Percentiles rank a stretch among this genome's conserved stretches.
These are phyloP conservation scores for Siniperca obscura DNA, from an alignment of 2,797 vertebrate species.

Conservation along the genomic window DNA sequence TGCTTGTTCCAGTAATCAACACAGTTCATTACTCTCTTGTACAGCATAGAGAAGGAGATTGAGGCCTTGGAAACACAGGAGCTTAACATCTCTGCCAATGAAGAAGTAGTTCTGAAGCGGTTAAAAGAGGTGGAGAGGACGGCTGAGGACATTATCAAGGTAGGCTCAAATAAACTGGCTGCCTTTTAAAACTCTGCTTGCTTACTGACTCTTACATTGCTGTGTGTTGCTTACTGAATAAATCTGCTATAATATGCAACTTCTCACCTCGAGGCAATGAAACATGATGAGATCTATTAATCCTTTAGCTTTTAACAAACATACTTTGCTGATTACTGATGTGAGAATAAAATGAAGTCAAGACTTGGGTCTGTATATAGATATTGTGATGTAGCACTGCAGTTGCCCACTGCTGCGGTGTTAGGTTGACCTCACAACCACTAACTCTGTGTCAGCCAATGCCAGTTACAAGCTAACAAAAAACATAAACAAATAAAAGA, in stretches of 20 bases:
- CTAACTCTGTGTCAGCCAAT: too few relatives aligned
- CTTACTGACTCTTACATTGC: background rate
- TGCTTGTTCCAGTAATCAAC: background rate
- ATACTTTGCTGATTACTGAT: background rate
- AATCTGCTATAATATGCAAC: background rate
- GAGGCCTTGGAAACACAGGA: conserved; percentile 90
- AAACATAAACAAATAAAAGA: too few relatives aligned
- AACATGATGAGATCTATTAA: background rate
- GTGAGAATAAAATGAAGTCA: background rate
- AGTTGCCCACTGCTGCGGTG: background rate
- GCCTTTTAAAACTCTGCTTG: background rate
- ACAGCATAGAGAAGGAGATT: conserved; percentile 93
- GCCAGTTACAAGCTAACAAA: too few relatives aligned
- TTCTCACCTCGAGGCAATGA: background rate
- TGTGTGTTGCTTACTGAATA: conserved; percentile 2
- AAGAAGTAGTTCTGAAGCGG: conserved; percentile 89
- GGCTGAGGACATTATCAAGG: conserved; percentile 95
- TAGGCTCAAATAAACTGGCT: conserved; percentile 58
- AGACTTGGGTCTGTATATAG: background rate
- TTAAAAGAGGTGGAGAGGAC: conserved; percentile 94
- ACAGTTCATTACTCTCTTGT: conserved; percentile 7
- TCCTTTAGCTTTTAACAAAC: background rate
- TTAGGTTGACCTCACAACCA: too few relatives aligned
- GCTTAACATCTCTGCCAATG: conserved; percentile 90
- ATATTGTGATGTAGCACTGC: background rate